Base-by-base conservation (phyloP, 2,113 vertebrate species). In the Sorex fumeus region DNA sequence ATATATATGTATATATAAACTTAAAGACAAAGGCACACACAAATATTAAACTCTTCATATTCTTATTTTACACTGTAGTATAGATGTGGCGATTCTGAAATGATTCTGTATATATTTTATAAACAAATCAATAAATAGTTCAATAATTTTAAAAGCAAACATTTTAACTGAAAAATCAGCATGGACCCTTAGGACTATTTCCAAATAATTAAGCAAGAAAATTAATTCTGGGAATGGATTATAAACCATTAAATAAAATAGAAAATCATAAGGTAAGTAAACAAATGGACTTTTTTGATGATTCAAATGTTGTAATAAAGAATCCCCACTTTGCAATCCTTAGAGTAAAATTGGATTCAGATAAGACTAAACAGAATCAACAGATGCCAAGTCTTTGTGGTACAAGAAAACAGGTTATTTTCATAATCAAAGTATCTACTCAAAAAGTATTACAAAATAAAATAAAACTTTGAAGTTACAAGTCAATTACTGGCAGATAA, bases 271-370 rank as follows among this genome's bases (percentile, higher is more conserved):
- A 72, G 36, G 60, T 50, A 89, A 81, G 15, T 32, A 84, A 84
- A 45, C n/a, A 72, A 79, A 9, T 47, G 47, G 8, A 28, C 3
- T 45, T 3, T 60, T 71, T 81, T 57, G 71, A 92, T 28, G 8
- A 43, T 90, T 86, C 86, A 25, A 71, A 77, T 88, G 11, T 77
- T 40, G 3, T 19, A 50, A 87, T 72, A 23, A 78, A 91, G 88
- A 67, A 77, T 11, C 1, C 18, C 10, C 64, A 87, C 60, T 91
- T 78, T 92, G 32, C 34, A 62, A 82, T 13, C 16, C 53, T 78
- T 32, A 84, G 34, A 81, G 28, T 57, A 84, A 92, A 84, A 60
- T n/a, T 15, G 71, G 15, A 77, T 36, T 93, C 69, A 66, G 21
- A 18, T 25, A 82, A 89, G 28, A 86, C 3, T 86, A 60, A 60